These are phyloP conservation scores for Pygoscelis antarcticus DNA, from an alignment of 2,113 vertebrate species.

Conservation along the genomic window DNA sequence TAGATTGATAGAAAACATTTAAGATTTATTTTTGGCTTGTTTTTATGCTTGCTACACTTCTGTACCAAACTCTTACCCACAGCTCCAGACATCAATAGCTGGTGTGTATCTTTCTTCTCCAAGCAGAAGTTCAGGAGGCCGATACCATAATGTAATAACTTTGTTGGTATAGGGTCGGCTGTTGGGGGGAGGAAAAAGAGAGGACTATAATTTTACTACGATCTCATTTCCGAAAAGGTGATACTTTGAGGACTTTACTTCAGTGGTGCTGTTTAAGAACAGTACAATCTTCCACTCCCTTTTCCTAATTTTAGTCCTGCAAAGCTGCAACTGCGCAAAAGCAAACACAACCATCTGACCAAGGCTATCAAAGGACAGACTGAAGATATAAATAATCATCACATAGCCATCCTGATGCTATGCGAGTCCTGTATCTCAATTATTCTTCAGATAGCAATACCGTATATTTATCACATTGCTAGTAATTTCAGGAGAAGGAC, in stretches of 20 bases:
- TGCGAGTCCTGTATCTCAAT: not conserved
- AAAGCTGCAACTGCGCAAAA: not conserved
- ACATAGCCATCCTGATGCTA: not conserved
- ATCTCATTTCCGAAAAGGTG: not conserved
- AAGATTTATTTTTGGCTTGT: not conserved
- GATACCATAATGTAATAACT: constrained; percentile 86
- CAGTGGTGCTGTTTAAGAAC: not conserved
- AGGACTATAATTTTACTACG: not conserved
- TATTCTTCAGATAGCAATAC: not conserved
- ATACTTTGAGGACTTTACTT: not conserved
- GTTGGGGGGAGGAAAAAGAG: constrained; percentile 45
- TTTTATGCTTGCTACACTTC: not conserved
- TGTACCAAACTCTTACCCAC: constrained; percentile 78
- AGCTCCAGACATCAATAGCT: constrained; percentile 88
- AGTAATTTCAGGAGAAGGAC: not conserved
- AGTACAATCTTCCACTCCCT: not conserved
- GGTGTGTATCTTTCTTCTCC: constrained; percentile 86
- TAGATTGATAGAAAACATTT: not conserved
- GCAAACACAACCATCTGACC: not conserved
- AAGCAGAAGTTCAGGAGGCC: constrained; percentile 83
- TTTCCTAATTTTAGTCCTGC: not conserved
- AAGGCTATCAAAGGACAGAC: not conserved
- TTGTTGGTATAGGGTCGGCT: constrained; percentile 88
- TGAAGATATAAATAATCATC: not conserved
- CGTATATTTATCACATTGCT: not conserved